Evolutionary conservation across 2,797 vertebrate genomes (phyloP), one percentile per base, ranked within the genome.

Genomic region (Hippoglossus hippoglossus): DNA sequence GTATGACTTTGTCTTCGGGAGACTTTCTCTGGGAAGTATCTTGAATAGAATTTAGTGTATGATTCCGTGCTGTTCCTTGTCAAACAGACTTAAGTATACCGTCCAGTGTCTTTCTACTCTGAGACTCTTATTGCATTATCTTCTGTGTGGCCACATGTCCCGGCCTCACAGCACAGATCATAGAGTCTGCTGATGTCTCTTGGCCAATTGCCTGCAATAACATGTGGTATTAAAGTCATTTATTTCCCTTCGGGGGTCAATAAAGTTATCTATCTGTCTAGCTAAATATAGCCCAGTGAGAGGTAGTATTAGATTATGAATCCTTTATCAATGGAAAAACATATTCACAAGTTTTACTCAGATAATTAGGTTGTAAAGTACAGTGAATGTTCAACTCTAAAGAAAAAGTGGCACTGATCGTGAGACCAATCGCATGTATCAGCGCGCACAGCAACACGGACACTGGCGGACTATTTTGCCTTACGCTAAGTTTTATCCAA

Each of bases 381-480:
- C 12, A 46, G 16, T 47, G 7, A 3, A 19, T 0, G 11, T 57
- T 34, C 51, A 0, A 1, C 21, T 31, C 49, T 15, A 11, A 25
- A 61, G 34, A 6, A 53, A 50, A 6, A n/a, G 13, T 3, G 26
- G 1, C 19, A 7, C 18, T 21, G 46, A 19, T 16, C 7, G 28
- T 8, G 7, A 31, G 7, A 9, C 7, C 7, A 31, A 31, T 67
- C 22, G 1, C 53, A 62, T 68, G 7, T 63, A 10, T 36, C 16
- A 31, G 10, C 12, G 18, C 9, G 24, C 34, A n/a, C 25, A 6
- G 15, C 3, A n/a, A 51, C 50, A 26, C 13, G 52, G n/a, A 66
- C 16, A 76, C 9, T 82, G 67, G 6, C 34, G 90, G 75, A 91
- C 90, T 92, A 92, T 5, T 81, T 92, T 67, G 26, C 75, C 59